These are phyloP conservation scores for Urocynchramus pylzowi DNA, from an alignment of 2,113 vertebrate species.

Conservation along the genomic window DNA sequence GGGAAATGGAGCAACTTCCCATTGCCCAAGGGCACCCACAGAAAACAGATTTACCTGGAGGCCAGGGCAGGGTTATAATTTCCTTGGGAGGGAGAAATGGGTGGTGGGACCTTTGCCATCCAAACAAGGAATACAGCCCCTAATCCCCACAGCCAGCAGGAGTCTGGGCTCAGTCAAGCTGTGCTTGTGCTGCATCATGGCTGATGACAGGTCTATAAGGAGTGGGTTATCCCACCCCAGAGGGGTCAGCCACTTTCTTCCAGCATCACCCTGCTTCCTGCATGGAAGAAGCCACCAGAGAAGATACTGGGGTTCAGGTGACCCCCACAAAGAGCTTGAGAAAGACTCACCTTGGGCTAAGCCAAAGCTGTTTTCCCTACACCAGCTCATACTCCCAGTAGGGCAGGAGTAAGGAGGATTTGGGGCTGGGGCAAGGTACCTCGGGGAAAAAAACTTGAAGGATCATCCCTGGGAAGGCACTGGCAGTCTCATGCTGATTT, in stretches of 20 bases:
- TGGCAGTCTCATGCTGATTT: neutral
- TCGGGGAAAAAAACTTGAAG: neutral
- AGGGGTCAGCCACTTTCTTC: neutral
- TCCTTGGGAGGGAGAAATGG: neutral
- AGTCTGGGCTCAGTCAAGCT: neutral
- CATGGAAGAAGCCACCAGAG: neutral
- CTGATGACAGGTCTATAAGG: neutral
- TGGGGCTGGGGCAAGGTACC: neutral
- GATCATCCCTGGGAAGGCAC: neutral
- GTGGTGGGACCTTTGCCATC: neutral
- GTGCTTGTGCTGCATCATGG: neutral
- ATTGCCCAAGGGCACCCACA: conserved; percentile 17
- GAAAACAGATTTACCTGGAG: neutral
- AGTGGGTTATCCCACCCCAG: neutral
- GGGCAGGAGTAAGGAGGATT: neutral
- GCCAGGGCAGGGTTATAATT: neutral
- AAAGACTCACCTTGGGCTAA: neutral
- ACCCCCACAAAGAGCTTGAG: neutral
- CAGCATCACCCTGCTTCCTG: neutral
- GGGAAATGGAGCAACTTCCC: conserved; percentile 18
- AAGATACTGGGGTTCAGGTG: neutral
- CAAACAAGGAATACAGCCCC: neutral
- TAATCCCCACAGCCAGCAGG: neutral
- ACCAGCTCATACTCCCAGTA: neutral
- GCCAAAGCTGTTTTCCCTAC: neutral